Conservation (phyloP, 1,140 invertebrate genomes). For the Phocides pigmalion region DNA sequence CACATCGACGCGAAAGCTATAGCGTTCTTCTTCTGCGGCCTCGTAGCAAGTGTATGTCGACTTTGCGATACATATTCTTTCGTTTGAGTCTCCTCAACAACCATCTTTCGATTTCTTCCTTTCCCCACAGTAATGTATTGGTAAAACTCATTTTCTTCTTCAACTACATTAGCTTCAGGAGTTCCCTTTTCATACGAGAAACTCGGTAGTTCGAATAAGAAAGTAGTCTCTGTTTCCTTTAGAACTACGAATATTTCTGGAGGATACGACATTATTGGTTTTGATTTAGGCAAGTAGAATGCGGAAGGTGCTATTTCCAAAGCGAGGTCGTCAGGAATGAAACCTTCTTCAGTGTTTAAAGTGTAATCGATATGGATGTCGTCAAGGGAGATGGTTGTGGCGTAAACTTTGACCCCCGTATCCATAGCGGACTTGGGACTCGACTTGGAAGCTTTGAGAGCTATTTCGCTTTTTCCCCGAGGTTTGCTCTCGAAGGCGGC, state of each 20-base stretch:
- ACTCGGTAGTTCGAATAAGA: slow-evolving; percentile 87
- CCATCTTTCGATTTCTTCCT: slow-evolving; percentile 86
- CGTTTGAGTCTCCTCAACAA: slow-evolving; percentile 88
- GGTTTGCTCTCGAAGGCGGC: slow-evolving; percentile 64
- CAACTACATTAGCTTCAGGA: slow-evolving; percentile 82
- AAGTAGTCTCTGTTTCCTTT: slow-evolving; percentile 87
- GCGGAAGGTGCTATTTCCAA: slow-evolving; percentile 78
- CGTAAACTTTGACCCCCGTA: slow-evolving; percentile 64
- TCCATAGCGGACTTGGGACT: slow-evolving; percentile 44
- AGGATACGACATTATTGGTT: slow-evolving; percentile 64
- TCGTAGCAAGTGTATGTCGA: slow-evolving; percentile 84
- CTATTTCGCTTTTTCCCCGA: slow-evolving; percentile 49
- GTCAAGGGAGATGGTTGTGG: slow-evolving; percentile 77
- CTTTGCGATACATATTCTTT: slow-evolving; percentile 84
- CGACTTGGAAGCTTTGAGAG: slow-evolving; percentile 47
- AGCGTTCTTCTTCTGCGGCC: slow-evolving; percentile 82
- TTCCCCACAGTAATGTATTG: slow-evolving; percentile 86
- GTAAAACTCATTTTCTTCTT: slow-evolving; percentile 87
- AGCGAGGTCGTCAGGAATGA: slow-evolving; percentile 45
- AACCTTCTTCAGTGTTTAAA: slow-evolving; percentile 65
- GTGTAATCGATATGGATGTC: slow-evolving; percentile 79
- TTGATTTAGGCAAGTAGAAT: slow-evolving; percentile 78
- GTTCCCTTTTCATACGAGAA: slow-evolving; percentile 85
- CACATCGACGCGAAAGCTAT: slow-evolving; percentile 88
- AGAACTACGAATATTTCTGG: slow-evolving; percentile 85